phyloP scores from a whole-genome alignment of 2,888 invertebrate genomes.

The Lamellibrachia satsuma region DNA sequence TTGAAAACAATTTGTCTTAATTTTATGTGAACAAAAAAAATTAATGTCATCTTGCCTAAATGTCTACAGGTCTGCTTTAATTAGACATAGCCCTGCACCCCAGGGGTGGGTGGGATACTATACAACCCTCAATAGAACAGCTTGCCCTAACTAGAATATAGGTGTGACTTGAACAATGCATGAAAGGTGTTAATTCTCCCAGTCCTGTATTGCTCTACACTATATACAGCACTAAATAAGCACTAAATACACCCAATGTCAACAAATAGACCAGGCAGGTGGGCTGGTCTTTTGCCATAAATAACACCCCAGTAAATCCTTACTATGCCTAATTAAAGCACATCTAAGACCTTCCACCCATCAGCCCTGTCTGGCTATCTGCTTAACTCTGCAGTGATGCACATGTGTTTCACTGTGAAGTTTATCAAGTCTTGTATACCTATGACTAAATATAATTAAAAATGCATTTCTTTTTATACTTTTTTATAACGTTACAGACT shows the following conservation, averaged over 20 bases:
- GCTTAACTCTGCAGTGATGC: not conserved
- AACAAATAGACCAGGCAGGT: not conserved
- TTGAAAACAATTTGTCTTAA: too few species aligned
- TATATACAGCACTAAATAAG: not conserved
- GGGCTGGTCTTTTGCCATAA: not conserved
- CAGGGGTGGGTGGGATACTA: not conserved
- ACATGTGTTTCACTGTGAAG: not conserved
- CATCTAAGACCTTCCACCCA: not conserved
- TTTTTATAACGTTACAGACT: not conserved
- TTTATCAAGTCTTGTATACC: not conserved
- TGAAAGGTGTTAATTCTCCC: not conserved
- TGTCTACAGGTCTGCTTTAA: too few species aligned
- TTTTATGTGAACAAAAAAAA: too few species aligned
- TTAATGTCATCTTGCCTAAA: too few species aligned
- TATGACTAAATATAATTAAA: not conserved
- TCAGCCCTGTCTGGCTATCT: not conserved
- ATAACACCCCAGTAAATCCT: not conserved
- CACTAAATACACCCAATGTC: not conserved
- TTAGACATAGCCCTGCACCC: not conserved
- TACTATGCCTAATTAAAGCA: not conserved
- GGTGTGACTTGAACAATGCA: not conserved
- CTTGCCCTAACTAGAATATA: not conserved
- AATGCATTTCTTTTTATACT: not conserved
- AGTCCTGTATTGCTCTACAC: not conserved
- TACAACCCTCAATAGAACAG: not conserved